Evolutionary conservation across 1,140 invertebrate species (phyloP).

Genomic region (Drosophila setifemur): DNA sequence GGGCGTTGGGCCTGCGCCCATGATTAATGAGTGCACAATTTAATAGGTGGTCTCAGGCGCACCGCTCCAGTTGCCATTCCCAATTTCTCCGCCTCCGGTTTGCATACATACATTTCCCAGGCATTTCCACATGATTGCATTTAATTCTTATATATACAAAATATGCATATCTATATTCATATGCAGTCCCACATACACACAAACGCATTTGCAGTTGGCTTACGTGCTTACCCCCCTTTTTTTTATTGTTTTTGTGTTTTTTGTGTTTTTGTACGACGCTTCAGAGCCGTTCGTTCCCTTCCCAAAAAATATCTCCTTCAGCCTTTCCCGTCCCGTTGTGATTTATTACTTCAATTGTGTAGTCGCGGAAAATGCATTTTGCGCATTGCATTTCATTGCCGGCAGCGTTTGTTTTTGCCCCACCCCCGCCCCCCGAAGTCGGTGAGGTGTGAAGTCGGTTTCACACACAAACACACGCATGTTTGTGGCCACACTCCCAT

Average conservation of each 20-base stretch:
- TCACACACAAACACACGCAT: constrained; percentile 52
- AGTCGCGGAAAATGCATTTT: constrained; percentile 79
- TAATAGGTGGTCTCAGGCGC: constrained; percentile 71
- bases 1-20: constrained; percentile 32
- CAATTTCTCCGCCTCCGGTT: constrained; percentile 19
- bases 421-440: not conserved
- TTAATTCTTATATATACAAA: constrained; percentile 59
- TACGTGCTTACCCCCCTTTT: constrained; percentile 35
- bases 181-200: not conserved
- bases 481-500: constrained; percentile 44
- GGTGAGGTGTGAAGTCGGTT: constrained; percentile 71
- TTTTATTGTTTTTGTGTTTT: constrained; percentile 21
- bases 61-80: constrained; percentile 6
- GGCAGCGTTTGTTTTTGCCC: constrained; percentile 62
- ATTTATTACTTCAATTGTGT: constrained; percentile 80
- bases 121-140: constrained; percentile 76
- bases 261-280: too few species aligned
- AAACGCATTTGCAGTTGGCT: constrained; percentile 15
- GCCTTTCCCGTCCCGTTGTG: constrained; percentile 22
- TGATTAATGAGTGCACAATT: constrained; percentile 79
- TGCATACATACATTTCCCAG: constrained; percentile 63
- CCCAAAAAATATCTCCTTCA: constrained; percentile 38
- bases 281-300: constrained; percentile 6
- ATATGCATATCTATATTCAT: constrained; percentile 36
- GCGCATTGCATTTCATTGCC: constrained; percentile 79